Conservation (phyloP, 2,797 vertebrate species). For the Cyclopterus lumpus region DNA sequence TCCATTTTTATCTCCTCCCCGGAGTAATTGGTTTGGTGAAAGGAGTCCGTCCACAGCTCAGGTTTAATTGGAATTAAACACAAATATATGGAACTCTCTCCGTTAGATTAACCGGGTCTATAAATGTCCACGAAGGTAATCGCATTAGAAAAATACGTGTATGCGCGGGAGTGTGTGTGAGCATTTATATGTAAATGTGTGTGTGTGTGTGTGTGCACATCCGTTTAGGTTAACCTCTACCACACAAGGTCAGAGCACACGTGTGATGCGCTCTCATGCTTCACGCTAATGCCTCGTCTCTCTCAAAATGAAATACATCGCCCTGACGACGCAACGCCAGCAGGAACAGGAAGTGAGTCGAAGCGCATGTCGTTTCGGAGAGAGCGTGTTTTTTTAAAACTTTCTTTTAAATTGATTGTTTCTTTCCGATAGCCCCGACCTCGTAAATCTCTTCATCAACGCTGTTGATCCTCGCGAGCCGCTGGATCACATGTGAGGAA, state of each 20-base stretch:
- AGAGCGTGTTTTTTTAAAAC: slow-evolving; percentile 48
- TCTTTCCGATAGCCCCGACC: slow-evolving; percentile 69
- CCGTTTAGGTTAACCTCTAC: slow-evolving; percentile 25
- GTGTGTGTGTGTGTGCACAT: slow-evolving; percentile 9
- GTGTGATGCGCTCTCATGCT: slow-evolving; percentile 46
- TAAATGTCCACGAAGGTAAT: slow-evolving; percentile 73
- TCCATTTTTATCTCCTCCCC: slow-evolving; percentile 69
- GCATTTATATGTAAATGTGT: slow-evolving; percentile 19
- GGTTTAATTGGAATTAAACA: slow-evolving; percentile 80
- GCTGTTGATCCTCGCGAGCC: slow-evolving; percentile 74
- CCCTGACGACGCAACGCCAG: too few relatives aligned
- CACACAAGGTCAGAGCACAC: slow-evolving; percentile 45
- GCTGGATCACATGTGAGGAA: slow-evolving; percentile 75
- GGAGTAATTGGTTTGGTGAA: slow-evolving; percentile 78
- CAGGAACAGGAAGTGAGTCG: slow-evolving; percentile 41
- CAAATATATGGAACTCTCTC: slow-evolving; percentile 65
- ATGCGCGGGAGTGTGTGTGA: slow-evolving; percentile 18
- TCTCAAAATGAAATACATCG: slow-evolving; percentile 59
- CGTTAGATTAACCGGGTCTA: slow-evolving; percentile 75
- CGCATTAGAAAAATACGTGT: slow-evolving; percentile 59
- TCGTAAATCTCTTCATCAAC: slow-evolving; percentile 80
- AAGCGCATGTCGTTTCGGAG: slow-evolving; percentile 35
- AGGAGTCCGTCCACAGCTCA: slow-evolving; percentile 72
- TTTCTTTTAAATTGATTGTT: slow-evolving; percentile 69
- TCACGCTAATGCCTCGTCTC: slow-evolving; percentile 36